phyloP scores from a whole-genome alignment of 2,888 invertebrate genomes.

The Tryphoninae sp. region DNA sequence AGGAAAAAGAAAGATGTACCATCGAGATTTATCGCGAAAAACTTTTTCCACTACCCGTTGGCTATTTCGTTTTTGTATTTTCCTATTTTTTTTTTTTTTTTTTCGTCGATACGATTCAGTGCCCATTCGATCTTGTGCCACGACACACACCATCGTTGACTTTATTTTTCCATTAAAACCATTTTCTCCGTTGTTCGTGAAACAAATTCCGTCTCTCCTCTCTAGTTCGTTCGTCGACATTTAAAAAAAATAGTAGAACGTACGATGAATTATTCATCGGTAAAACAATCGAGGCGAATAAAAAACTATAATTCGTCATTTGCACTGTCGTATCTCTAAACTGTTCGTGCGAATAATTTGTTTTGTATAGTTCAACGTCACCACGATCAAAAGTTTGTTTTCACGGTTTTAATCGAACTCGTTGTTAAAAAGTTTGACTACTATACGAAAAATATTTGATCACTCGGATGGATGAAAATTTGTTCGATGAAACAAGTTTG shows the following conservation, averaged over 20 bases:
- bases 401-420: not conserved
- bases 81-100: not conserved
- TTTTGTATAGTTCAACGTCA: not conserved
- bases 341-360: not conserved
- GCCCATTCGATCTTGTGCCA: slow-evolving; percentile 8
- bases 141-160: not conserved
- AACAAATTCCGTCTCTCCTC: not conserved
- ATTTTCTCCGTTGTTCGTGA: not conserved
- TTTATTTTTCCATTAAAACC: slow-evolving; percentile 10
- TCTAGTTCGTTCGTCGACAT: not conserved
- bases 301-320: not conserved
- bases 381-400: not conserved
- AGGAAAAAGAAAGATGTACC: not conserved
- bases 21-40: slow-evolving; percentile 44
- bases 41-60: slow-evolving; percentile 4
- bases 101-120: not conserved
- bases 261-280: not conserved
- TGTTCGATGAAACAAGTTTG: no score
- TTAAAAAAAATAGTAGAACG: not conserved
- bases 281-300: not conserved
- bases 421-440: not conserved
- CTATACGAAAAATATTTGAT: no score
- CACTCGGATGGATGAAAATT: no score
- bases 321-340: not conserved
- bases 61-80: not conserved